Base-by-base conservation (phyloP, 2,888 invertebrate genomes). In the Meteorus cinctellus region DNA sequence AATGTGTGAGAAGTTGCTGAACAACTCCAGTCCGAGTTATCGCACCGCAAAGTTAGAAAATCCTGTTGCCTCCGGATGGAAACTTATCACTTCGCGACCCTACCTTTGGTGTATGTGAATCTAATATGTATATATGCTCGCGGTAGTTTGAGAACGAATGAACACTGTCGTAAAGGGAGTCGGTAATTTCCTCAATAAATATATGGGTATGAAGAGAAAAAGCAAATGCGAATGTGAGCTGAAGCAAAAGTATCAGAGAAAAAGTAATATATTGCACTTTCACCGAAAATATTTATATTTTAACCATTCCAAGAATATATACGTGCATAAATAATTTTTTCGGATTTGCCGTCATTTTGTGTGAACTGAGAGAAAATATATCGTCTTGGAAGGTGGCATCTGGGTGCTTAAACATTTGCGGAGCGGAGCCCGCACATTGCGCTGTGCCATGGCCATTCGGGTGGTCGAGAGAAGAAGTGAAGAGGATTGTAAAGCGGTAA, bases 401-500 rank as follows among this genome's bases (percentile, higher is more conserved):
- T 51, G 19, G 41, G 55, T 45, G 63, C 31, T 51, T 48, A 59
- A 48, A 41, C 45, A 31, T 16, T 10, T 62, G 60, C 36, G 27
- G 29, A 36, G 24, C 48, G 19, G 10, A 72, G 41, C 36, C 41
- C 60, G 62, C 48, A 48, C 72, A 63, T 60, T 29, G 41, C 59
- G 41, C 62, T 10, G 34, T 19, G n/a, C 36, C 12, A 29, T 45
- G 36, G 65, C 55, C 29, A 48, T 69, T 69, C 69, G 36, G 76
- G 76, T 77, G 74, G 77, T 72, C 78, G 78, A 77, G 69, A 77
- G 69, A 55, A 55, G 31, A 51, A 55, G 41, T 8, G 4, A 45
- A 67, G 66, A 78, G 74, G 67, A 65, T 55, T 77, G 77, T 71
- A 77, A 79, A 79, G 75, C 68, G 59, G 78, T 81, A 78, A 80